A percentile compares a stretch with the other conserved stretches of the same genome.
phyloP scores from a whole-genome alignment of 2,888 invertebrate genomes.

The Ephialtes manifestator region DNA sequence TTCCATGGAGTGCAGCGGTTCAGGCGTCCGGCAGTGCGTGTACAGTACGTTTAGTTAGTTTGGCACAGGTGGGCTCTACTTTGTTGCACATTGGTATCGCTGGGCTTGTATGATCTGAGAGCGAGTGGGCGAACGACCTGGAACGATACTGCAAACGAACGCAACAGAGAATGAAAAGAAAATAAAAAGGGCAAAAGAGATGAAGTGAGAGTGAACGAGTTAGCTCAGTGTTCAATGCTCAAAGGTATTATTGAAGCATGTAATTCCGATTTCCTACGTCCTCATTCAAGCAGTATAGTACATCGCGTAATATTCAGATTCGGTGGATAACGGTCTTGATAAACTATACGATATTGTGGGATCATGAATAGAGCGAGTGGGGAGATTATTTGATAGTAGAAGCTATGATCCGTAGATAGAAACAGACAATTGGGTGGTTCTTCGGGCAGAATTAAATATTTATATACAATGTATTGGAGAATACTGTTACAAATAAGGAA shows the following conservation, averaged over 20 bases:
- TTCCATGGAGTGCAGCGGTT: constrained; percentile 52
- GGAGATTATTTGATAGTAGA: neutral
- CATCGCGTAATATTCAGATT: constrained; percentile 35
- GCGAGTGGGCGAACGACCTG: constrained; percentile 56
- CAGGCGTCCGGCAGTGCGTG: constrained; percentile 42
- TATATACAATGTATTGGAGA: neutral
- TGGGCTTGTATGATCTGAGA: constrained; percentile 29
- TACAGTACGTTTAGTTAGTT: constrained; percentile 17
- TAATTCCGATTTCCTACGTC: constrained; percentile 64
- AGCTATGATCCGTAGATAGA: neutral
- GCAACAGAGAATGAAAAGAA: constrained; percentile 33
- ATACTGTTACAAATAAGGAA: neutral
- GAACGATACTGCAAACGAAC: constrained; percentile 64
- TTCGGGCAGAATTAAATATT: neutral
- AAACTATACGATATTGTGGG: constrained; percentile 24
- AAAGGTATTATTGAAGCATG: constrained; percentile 54
- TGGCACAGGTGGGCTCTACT: neutral
- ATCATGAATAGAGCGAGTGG: constrained; percentile 1
- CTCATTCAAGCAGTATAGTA: constrained; percentile 9
- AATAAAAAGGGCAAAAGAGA: neutral
- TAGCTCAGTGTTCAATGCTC: constrained; percentile 41
- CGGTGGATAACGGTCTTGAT: constrained; percentile 26
- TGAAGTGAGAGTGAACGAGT: constrained; percentile 56
- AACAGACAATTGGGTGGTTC: neutral
- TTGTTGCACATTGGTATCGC: constrained; percentile 15